Percentiles rank a stretch among this genome's conserved stretches.
phyloP scores from a whole-genome alignment of 2,113 vertebrate genomes.

The Spea multiplicata region DNA sequence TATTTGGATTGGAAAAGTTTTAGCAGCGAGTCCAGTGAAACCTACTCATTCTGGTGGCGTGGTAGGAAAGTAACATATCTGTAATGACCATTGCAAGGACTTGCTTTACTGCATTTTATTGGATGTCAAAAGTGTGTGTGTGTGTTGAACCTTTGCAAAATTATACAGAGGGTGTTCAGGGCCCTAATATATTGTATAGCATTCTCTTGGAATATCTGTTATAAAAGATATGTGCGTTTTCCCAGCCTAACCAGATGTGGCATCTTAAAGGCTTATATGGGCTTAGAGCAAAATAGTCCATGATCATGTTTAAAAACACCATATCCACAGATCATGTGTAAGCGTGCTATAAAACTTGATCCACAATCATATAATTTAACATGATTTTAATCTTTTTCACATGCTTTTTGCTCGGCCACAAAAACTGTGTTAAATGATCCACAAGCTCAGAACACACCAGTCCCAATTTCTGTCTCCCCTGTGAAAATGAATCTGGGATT shows the following conservation, averaged over 20 bases:
- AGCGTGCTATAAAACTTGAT: constrained; percentile 21
- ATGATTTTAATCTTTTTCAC: constrained; percentile 18
- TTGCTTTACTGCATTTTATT: too few relatives aligned
- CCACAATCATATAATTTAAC: constrained; percentile 5
- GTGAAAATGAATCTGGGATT: too few relatives aligned
- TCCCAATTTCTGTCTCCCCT: neutral
- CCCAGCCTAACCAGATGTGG: constrained; percentile 24
- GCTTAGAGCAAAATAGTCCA: constrained; percentile 1
- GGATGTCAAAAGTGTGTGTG: too few relatives aligned
- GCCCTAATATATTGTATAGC: neutral
- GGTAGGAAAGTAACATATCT: neutral
- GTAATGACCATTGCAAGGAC: neutral
- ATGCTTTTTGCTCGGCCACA: constrained; percentile 7
- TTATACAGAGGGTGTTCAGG: neutral
- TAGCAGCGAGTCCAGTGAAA: neutral
- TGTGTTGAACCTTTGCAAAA: neutral
- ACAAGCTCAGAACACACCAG: constrained; percentile 11
- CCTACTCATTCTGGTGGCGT: neutral
- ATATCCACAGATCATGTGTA: constrained; percentile 19
- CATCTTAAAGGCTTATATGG: constrained; percentile 25
- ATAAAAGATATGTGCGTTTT: neutral
- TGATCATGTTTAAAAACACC: constrained; percentile 20
- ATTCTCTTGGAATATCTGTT: neutral
- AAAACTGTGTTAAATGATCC: constrained; percentile 23
- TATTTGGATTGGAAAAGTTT: neutral